These are phyloP conservation scores for Myotis findleyi DNA, from an alignment of 2,797 vertebrate genomes.

Conservation along the genomic window DNA sequence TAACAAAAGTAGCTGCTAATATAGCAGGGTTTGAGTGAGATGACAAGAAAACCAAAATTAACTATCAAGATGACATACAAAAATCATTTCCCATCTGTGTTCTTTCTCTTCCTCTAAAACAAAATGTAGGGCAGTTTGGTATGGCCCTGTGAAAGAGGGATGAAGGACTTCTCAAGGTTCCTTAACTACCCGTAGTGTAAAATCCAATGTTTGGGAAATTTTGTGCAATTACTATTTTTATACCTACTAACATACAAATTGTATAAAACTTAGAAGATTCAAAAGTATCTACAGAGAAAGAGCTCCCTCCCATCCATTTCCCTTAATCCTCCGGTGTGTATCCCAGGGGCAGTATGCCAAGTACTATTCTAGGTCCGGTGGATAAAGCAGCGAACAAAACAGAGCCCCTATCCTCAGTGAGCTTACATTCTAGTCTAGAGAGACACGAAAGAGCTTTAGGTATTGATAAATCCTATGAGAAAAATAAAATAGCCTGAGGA, in stretches of 20 bases:
- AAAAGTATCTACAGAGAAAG: background rate
- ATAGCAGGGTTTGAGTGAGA: background rate
- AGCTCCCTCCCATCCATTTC: background rate
- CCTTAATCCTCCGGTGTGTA: background rate
- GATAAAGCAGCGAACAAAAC: background rate
- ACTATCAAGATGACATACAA: background rate
- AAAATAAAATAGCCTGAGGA: background rate
- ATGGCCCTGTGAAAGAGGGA: background rate
- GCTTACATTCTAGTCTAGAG: background rate
- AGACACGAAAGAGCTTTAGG: background rate
- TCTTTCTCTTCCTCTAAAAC: background rate
- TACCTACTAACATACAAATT: background rate
- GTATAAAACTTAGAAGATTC: background rate
- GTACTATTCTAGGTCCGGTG: background rate
- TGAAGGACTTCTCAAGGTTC: background rate
- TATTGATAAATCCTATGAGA: background rate
- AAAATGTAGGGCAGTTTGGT: background rate
- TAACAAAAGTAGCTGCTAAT: background rate
- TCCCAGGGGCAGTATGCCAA: background rate
- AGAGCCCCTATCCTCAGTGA: background rate
- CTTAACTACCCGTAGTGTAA: background rate
- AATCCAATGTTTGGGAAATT: background rate
- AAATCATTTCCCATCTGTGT: slow-evolving; percentile 9
- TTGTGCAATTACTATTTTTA: background rate
- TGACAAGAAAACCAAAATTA: background rate